Base-by-base conservation (phyloP, 2,888 invertebrate genomes). In the Morpho helenor region DNA sequence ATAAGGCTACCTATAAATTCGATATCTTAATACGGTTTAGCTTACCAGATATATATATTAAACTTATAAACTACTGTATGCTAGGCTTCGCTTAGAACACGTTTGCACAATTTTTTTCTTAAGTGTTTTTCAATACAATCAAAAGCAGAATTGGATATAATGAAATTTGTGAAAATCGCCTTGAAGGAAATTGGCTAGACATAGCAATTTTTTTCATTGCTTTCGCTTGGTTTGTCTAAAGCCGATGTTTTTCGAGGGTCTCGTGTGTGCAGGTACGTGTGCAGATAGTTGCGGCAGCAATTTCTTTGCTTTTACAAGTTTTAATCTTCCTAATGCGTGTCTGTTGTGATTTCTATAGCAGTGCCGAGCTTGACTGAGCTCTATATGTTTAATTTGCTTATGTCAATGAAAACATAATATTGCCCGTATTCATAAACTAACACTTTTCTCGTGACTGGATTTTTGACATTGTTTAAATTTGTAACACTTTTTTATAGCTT, bases 321-420 rank as follows among this genome's bases (percentile, higher is more conserved):
- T 87, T 85, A 89, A 89, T 89, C 87, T 87, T 76, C 79, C 87
- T 88, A 89, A 89, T 89, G 89, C 79, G 75, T 76, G 75, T 76
- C 76, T 81, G 76, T 73, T 77, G 72, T 69, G 71, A 69, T 74
- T 76, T 77, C 79, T 82, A 80, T 71, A 78, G 76, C 78, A 86
- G 83, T 77, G 75, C 69, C 67, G 72, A 73, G 7, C 40, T 40
- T 23, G 6, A 70, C 80, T 76, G 68, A 72, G 68, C 67, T 71
- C 73, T 72, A 68, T 71, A 70, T 73, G 69, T 76, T 77, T 72
- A 73, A 78, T 75, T 76, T 73, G 69, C 72, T 63, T 52, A 57
- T 65, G 63, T 57, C 57, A 56, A 51, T 53, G 39, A 46, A 49
- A 31, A 57, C 53, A 39, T 54, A 53, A 58, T 57, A 58, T 56